Evolutionary conservation across 1,140 invertebrate genomes (phyloP), one percentile per base, ranked within the genome.

Genomic region (Papilio helenus): DNA sequence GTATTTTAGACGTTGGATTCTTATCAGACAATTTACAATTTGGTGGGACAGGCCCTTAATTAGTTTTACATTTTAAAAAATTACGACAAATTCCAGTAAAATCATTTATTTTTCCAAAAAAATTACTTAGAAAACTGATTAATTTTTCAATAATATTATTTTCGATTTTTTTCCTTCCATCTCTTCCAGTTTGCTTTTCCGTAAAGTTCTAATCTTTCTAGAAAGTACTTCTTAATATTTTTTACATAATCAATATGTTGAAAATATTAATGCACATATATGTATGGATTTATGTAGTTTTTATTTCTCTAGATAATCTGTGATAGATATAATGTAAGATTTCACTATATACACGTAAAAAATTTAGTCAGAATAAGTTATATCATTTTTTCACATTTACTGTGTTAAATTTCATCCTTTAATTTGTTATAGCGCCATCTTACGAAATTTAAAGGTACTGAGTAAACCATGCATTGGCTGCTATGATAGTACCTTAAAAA

Each of bases 271-370:
- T 34, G 23, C 58, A 65, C 10, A 29, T 34, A 12, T 68, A 16
- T 65, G 61, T 68, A 16, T 65, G 61, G 61, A 68, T 29, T 68
- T 34, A 29, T 26, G 1, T 68, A 29, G 0, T 29, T 68, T 68
- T 34, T 16, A 68, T 68, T 29, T 16, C 61, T 29, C 7, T 68
- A 14, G 26, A 29, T 34, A 68, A 29, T 68, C 61, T 68, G 61
- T 29, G 61, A 68, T 68, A 68, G 61, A 29, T 29, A 29, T 29
- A 68, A 29, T 68, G 23, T 65, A 68, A 68, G 12, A 68, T 34
- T 68, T 61, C 12, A 68, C 14, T 1, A 68, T 68, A 68, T 14
- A 29, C 61, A 68, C 26, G 34, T 16, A 55, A 55, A 20, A 7
- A 55, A 20, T 20, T 20, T 55, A 20, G 7, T 20, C 0, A 51